phyloP scores from a whole-genome alignment of 2,888 invertebrate species.

The Ecdyonurus torrentis region DNA sequence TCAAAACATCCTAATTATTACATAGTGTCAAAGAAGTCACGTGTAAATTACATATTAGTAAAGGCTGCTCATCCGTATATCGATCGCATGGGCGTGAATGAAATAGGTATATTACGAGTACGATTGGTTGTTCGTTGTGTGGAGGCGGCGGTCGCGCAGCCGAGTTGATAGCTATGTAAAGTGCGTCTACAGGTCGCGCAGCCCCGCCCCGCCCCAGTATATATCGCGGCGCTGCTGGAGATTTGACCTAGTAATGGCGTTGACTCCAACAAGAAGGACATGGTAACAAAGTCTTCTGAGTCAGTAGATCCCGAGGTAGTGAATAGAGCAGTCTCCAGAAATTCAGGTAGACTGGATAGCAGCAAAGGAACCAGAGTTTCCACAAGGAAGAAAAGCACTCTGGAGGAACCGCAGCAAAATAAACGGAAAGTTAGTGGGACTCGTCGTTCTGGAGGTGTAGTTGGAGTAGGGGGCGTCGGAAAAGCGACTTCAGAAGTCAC shows the following conservation, averaged over 20 bases:
- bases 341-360: constrained; percentile 21
- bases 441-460: constrained; percentile 17
- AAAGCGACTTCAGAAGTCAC: constrained; percentile 31
- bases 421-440: constrained; percentile 13
- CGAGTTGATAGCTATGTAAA: constrained; percentile 17
- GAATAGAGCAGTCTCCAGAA: constrained; percentile 22
- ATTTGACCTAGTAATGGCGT: constrained; percentile 11
- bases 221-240: constrained; percentile 13
- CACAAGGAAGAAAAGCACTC: constrained; percentile 17
- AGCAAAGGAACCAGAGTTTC: constrained; percentile 16
- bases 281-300: constrained; percentile 14
- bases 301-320: constrained; percentile 18
- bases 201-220: constrained; percentile 26
- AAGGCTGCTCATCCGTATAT: not conserved
- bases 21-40: not conserved
- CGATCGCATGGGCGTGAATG: constrained; percentile 12
- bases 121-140: constrained; percentile 29
- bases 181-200: constrained; percentile 25
- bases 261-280: constrained; percentile 19
- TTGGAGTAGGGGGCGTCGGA: constrained; percentile 33
- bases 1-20: not conserved
- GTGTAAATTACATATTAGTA: not conserved
- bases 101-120: constrained; percentile 20
- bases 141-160: constrained; percentile 30
- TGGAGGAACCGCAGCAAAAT: constrained; percentile 13